Evolutionary conservation across 2,113 vertebrate genomes (phyloP).

Genomic region (Tympanuchus pallidicinctus): DNA sequence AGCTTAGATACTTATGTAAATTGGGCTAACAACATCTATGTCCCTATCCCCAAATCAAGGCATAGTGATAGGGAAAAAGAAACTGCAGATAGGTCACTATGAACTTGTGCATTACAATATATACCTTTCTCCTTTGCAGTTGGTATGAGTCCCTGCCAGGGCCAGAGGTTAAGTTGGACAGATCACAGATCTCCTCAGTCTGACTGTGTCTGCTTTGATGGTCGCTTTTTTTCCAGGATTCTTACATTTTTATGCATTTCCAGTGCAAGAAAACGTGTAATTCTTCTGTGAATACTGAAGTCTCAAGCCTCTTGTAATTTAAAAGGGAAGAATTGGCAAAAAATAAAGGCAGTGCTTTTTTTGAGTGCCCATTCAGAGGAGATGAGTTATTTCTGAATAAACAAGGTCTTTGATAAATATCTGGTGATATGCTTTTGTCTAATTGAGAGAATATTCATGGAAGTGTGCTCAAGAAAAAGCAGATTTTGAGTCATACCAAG

Average conservation of each 20-base stretch:
- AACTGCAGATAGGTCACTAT: background rate
- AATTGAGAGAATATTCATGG: constrained; percentile 16
- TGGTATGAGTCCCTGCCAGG: background rate
- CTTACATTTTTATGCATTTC: background rate
- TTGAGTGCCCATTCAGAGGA: background rate
- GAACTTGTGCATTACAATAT: background rate
- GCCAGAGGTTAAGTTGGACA: background rate
- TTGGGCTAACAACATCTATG: background rate
- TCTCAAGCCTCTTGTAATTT: constrained; percentile 18
- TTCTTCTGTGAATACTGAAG: background rate
- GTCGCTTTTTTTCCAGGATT: background rate
- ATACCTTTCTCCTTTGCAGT: background rate
- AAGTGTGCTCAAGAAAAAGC: constrained; percentile 2
- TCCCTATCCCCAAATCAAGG: background rate
- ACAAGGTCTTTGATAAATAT: background rate
- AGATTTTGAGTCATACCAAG: constrained; percentile 8
- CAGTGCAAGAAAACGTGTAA: background rate
- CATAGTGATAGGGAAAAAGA: background rate
- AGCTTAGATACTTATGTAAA: background rate
- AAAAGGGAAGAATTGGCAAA: background rate
- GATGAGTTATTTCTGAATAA: background rate
- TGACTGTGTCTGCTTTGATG: background rate
- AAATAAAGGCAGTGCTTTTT: background rate
- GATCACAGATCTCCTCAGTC: background rate
- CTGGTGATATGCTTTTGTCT: constrained; percentile 21